phyloP scores from a whole-genome alignment of 2,797 vertebrate genomes.

The Gorsachius magnificus region DNA sequence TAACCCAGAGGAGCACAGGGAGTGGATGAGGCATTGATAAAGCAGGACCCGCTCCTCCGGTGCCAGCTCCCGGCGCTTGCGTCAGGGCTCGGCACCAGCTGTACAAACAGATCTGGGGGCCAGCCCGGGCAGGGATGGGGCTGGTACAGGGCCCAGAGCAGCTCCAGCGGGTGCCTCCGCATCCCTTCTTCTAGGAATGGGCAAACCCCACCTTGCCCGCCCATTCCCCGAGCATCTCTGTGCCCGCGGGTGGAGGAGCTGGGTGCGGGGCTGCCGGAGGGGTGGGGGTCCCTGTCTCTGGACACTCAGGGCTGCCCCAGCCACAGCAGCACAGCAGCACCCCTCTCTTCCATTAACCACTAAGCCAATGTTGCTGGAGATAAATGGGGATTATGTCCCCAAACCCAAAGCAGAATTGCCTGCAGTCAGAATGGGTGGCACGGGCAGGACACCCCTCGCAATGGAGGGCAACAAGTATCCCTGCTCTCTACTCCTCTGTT shows the following conservation, averaged over 20 bases:
- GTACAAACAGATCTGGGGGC: neutral
- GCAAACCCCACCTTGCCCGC: neutral
- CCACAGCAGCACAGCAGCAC: neutral
- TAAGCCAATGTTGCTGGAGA: neutral
- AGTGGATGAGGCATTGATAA: neutral
- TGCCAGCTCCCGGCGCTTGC: accelerated
- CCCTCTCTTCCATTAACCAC: neutral
- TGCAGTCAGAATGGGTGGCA: neutral
- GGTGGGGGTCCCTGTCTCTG: neutral
- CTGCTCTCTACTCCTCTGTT: neutral
- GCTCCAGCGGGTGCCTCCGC: neutral
- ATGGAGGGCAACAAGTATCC: accelerated
- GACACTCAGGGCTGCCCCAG: neutral
- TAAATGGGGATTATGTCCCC: neutral
- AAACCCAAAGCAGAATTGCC: neutral
- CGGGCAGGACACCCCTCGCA: accelerated
- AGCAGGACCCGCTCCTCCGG: neutral
- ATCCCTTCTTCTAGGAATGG: constrained; percentile 38
- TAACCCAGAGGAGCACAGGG: neutral
- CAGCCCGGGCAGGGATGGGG: neutral
- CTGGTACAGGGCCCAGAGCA: neutral
- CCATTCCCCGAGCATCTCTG: neutral
- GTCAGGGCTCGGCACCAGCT: neutral
- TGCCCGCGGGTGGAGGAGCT: accelerated
- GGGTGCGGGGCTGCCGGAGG: neutral